Conservation (phyloP, 1,140 invertebrate genomes). For the Luehdorfia chinensis region DNA sequence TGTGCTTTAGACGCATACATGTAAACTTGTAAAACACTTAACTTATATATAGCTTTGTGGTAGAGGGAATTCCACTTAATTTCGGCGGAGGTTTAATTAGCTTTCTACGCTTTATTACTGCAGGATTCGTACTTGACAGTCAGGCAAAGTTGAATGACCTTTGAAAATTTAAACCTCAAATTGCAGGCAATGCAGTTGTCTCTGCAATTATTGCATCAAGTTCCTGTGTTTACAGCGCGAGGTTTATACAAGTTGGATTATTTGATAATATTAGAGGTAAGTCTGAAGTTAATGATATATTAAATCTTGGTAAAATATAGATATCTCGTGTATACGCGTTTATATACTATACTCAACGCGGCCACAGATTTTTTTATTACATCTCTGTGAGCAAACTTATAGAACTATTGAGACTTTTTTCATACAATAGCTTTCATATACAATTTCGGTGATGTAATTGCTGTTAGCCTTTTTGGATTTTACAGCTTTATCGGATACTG, state of each 20-base stretch:
- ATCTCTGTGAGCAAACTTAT: too few relatives aligned
- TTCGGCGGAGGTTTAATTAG: constrained; percentile 4
- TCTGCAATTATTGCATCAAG: constrained; percentile 46
- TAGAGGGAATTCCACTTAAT: constrained; percentile 4
- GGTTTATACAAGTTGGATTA: constrained; percentile 43
- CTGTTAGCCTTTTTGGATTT: too few relatives aligned
- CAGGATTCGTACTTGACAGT: not conserved
- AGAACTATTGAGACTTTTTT: too few relatives aligned
- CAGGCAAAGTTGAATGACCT: constrained; percentile 4
- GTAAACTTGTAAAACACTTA: too few relatives aligned
- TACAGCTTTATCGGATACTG: too few relatives aligned
- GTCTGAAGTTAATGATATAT: constrained; percentile 11
- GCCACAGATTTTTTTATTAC: constrained; percentile 1
- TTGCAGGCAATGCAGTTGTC: constrained; percentile 47
- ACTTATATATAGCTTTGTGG: too few relatives aligned
- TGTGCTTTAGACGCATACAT: too few relatives aligned
- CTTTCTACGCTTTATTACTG: not conserved
- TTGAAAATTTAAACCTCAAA: constrained; percentile 12
- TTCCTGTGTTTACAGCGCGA: constrained; percentile 37
- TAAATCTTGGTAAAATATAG: too few relatives aligned
- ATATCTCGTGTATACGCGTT: too few relatives aligned
- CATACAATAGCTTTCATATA: too few relatives aligned
- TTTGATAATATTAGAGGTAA: constrained; percentile 39
- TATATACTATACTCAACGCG: not conserved
- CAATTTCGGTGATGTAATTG: too few relatives aligned